Percentiles rank a stretch among this genome's conserved stretches.
Evolutionary conservation across 1,140 invertebrate genomes (phyloP).

Genomic region (Zaprionus ornatus): DNA sequence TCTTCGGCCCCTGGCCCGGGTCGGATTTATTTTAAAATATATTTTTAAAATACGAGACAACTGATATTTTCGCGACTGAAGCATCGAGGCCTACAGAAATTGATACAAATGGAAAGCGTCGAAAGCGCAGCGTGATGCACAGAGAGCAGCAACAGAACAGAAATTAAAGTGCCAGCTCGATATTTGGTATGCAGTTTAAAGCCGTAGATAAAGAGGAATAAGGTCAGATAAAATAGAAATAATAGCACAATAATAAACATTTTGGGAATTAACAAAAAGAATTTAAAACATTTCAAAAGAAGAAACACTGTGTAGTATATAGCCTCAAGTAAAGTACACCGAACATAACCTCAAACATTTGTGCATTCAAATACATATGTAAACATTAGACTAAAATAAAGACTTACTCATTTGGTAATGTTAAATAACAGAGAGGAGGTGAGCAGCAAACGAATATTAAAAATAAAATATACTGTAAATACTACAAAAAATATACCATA

Average conservation of each 20-base stretch:
- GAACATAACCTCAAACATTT: too few relatives aligned
- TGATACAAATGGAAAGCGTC: constrained; percentile 46
- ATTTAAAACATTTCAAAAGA: too few relatives aligned
- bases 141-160: not conserved
- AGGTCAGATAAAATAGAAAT: not conserved
- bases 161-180: not conserved
- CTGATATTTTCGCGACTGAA: constrained; percentile 49
- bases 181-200: not conserved
- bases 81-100: constrained; percentile 30
- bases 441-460: too few relatives aligned
- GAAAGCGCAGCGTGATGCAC: not conserved
- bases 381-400: too few relatives aligned
- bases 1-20: not conserved
- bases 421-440: too few relatives aligned
- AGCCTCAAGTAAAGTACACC: too few relatives aligned
- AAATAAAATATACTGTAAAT: too few relatives aligned
- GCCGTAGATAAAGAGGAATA: not conserved
- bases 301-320: too few relatives aligned
- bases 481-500: too few relatives aligned
- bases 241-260: not conserved
- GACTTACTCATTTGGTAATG: too few relatives aligned
- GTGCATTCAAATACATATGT: too few relatives aligned
- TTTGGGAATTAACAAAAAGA: too few relatives aligned
- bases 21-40: constrained; percentile 40
- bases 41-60: constrained; percentile 40